phyloP scores from a whole-genome alignment of 92 coral and sea anemone species.

The Diadumene lineata region DNA sequence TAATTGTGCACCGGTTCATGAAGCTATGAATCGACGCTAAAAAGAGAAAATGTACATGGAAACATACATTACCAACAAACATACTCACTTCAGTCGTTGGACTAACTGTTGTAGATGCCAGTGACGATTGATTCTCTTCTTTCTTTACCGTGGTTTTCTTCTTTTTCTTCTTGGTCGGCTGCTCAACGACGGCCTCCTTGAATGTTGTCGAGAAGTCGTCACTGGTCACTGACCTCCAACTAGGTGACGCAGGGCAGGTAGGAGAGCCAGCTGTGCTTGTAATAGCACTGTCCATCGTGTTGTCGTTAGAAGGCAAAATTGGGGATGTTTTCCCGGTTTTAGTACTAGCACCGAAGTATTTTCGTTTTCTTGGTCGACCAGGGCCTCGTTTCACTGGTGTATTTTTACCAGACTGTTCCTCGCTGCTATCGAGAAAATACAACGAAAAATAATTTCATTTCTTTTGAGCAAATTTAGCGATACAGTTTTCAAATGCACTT shows the following conservation, averaged over 20 bases:
- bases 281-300: slow-evolving; percentile 31
- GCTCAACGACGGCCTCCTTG: slow-evolving; percentile 53
- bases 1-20: too few species aligned
- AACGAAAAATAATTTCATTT: not conserved
- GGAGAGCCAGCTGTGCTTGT: slow-evolving; percentile 50
- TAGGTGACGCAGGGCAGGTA: slow-evolving; percentile 60
- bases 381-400: slow-evolving; percentile 96
- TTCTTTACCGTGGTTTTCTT: slow-evolving; percentile 25
- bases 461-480: too few species aligned
- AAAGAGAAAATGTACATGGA: too few species aligned
- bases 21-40: too few species aligned
- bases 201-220: slow-evolving; percentile 64
- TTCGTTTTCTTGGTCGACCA: slow-evolving; percentile 93
- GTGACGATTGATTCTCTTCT: slow-evolving; percentile 23
- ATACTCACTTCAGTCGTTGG: slow-evolving; percentile 16
- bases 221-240: slow-evolving; percentile 55
- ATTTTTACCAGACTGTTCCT: slow-evolving; percentile 69
- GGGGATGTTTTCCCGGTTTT: slow-evolving; percentile 69
- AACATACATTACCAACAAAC: too few species aligned
- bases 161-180: slow-evolving; percentile 76
- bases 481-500: too few species aligned
- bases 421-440: slow-evolving; percentile 25
- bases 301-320: slow-evolving; percentile 26
- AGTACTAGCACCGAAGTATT: slow-evolving; percentile 83
- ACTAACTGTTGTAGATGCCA: slow-evolving; percentile 43